A percentile compares a stretch with the other conserved stretches of the same genome.
These are phyloP conservation scores for Luehdorfia chinensis DNA, from an alignment of 1,140 invertebrate species.

Conservation along the genomic window DNA sequence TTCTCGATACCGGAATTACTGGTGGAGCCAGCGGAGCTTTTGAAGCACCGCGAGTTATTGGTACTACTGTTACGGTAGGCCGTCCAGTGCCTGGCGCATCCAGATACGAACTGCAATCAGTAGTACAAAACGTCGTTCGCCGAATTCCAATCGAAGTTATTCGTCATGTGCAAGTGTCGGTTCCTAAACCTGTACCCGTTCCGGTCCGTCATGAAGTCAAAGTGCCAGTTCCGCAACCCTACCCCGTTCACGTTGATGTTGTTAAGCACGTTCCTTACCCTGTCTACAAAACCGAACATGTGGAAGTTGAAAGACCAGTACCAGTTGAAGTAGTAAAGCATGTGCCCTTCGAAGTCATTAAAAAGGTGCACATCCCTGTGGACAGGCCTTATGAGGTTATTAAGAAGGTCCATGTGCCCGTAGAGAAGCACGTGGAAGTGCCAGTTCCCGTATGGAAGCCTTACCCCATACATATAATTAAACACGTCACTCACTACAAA, in stretches of 20 bases:
- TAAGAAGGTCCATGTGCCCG: conserved; percentile 63
- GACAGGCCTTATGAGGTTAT: conserved; percentile 68
- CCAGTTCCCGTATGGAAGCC: conserved; percentile 67
- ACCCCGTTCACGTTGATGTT: conserved; percentile 68
- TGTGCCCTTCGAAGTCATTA: conserved; percentile 63
- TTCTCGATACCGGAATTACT: conserved; percentile 10
- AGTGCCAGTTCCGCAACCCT: conserved; percentile 69
- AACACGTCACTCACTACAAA: conserved; percentile 68
- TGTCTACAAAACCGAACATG: conserved; percentile 62
- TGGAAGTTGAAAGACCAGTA: conserved; percentile 67
- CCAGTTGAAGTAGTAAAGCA: conserved; percentile 66
- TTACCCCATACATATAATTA: conserved; percentile 66
- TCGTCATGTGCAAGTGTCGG: conserved; percentile 58
- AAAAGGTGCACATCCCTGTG: conserved; percentile 60
- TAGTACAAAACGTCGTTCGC: conserved; percentile 62
- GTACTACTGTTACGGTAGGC: conserved; percentile 50
- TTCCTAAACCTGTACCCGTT: conserved; percentile 56
- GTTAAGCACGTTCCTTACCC: conserved; percentile 67
- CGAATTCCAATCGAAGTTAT: conserved; percentile 59
- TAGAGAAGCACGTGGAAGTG: conserved; percentile 66
- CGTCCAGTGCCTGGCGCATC: conserved; percentile 33
- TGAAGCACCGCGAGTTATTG: conserved; percentile 49
- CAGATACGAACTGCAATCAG: conserved; percentile 63
- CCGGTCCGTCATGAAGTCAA: conserved; percentile 63
- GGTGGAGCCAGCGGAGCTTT: conserved; percentile 18